Evolutionary conservation across 2,888 invertebrate species (phyloP).

Genomic region (Calephelis perditalis): DNA sequence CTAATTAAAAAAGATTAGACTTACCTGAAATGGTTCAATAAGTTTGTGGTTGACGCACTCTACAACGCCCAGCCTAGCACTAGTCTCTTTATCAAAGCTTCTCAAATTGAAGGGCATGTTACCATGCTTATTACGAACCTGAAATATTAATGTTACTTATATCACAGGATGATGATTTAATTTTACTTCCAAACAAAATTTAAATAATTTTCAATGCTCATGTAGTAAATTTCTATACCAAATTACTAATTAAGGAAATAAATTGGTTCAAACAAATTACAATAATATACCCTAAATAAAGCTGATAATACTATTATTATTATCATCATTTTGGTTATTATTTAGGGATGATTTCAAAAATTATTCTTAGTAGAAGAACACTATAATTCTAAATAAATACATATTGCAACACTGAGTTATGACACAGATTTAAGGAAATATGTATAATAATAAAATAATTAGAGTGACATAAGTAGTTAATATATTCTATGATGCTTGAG

Average conservation of each 20-base stretch:
- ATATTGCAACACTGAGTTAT: background rate
- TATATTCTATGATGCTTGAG: too few relatives aligned
- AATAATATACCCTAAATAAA: constrained; percentile 39
- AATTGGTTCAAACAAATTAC: constrained; percentile 48
- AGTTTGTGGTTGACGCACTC: constrained; percentile 99
- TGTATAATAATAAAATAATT: background rate
- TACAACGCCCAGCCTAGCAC: constrained; percentile 97
- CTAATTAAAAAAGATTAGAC: background rate
- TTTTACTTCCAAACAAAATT: background rate
- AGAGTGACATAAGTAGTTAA: too few relatives aligned
- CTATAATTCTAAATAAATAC: too few relatives aligned
- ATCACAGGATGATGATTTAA: too few relatives aligned
- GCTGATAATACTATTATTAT: constrained; percentile 26
- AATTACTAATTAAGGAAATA: constrained; percentile 30
- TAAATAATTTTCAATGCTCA: background rate
- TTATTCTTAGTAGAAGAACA: too few relatives aligned
- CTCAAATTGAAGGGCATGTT: constrained; percentile 98
- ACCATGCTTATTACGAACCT: constrained; percentile 93
- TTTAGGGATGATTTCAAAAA: constrained; percentile 16
- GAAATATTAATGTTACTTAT: constrained; percentile 20
- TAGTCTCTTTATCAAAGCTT: constrained; percentile 97
- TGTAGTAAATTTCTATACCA: constrained; percentile 49
- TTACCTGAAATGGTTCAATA: constrained; percentile 98
- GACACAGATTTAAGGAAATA: background rate
- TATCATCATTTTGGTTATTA: constrained; percentile 16